Percentiles rank a stretch among this genome's conserved stretches.
Conservation (phyloP, 2,113 vertebrate species). For the Hippolais icterina region DNA sequence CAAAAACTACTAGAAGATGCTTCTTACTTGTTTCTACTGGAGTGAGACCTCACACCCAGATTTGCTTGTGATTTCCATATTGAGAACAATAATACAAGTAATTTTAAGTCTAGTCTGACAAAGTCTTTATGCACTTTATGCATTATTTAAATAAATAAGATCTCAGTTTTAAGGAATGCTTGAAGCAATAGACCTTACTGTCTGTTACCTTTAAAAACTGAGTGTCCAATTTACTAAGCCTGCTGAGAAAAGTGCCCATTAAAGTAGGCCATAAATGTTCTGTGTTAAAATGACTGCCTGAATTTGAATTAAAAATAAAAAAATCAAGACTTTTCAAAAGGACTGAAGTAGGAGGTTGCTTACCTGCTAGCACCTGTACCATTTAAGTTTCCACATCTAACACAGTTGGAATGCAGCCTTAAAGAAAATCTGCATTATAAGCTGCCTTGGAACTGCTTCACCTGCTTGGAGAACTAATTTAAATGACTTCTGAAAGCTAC, state of each 20-base stretch:
- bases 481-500: slow-evolving; percentile 9
- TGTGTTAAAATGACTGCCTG: not conserved
- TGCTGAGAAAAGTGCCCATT: not conserved
- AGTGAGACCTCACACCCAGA: not conserved
- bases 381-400: not conserved
- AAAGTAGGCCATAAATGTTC: not conserved
- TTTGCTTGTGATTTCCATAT: not conserved
- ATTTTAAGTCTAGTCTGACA: not conserved
- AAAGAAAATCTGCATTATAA: slow-evolving; percentile 22
- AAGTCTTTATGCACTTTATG: not conserved
- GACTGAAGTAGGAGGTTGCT: not conserved
- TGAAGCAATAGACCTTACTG: not conserved
- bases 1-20: not conserved
- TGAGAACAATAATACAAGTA: not conserved
- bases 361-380: not conserved
- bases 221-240: not conserved
- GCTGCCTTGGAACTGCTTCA: slow-evolving; percentile 17
- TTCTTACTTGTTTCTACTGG: not conserved
- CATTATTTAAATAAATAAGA: not conserved
- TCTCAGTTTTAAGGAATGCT: not conserved
- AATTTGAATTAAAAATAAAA: not conserved
- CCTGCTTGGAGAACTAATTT: slow-evolving; percentile 13
- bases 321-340: not conserved
- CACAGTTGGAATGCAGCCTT: slow-evolving; percentile 14
- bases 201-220: not conserved